Base-by-base conservation (phyloP, 2,888 invertebrate genomes). In the Ochropleura leucogaster region DNA sequence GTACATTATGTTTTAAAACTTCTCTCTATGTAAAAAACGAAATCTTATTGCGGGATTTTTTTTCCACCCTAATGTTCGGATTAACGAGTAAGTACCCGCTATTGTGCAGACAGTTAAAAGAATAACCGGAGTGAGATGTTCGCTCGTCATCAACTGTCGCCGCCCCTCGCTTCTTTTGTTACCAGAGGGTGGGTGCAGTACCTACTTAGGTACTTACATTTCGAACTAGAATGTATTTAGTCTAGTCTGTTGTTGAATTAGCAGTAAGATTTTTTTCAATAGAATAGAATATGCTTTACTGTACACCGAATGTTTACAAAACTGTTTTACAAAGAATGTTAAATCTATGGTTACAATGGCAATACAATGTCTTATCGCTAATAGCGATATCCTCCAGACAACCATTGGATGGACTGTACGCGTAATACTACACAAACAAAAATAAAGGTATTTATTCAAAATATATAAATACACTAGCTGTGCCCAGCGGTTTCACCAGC, bases 31-130 rank as follows among this genome's bases (percentile, higher is more conserved):
- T 60, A 51, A 72, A 49, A 63, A 20, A 14, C 6, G 10, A 47
- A 55, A 72, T 80, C 40, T 44, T 44, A 44, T 63, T 49, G 44
- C 40, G 3, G 74, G 6, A 53, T 49, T 55, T 49, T 82, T 16
- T 47, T 60, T 57, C 67, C 44, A 53, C 76, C 46, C 44, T 62
- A 75, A 82, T 66, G 46, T 82, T 46, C 55, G 49, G 63, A 77
- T 74, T 74, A 74, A 59, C n/a, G 57, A 64, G 46, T 81, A 82
- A 76, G 82, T 62, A 77, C 75, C 53, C 55, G 66, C 82, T 51
- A 76, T 78, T 78, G 82, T 82, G 82, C 16, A n/a, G 82, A 78
- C 62, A 76, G 82, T 82, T 77, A 78, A 76, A 78, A 78, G 55
- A 82, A 78, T 78, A 82, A 82, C 77, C 16, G 60, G 16, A 82